Conservation (phyloP, 1,140 invertebrate species). For the Euura lappo region DNA sequence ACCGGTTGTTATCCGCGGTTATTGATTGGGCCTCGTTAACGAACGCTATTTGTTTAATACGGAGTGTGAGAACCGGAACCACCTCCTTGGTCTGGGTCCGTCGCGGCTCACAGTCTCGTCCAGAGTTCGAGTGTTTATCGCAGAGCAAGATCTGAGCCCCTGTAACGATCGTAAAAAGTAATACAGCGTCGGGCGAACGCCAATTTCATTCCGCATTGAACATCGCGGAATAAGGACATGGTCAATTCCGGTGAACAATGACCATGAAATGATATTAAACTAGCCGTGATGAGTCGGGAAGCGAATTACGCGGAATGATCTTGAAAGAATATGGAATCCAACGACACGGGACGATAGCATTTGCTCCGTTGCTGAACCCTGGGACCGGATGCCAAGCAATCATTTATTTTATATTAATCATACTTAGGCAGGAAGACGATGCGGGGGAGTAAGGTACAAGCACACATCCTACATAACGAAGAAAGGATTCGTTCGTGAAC, state of each 20-base stretch:
- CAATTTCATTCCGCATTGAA: slow-evolving; percentile 5
- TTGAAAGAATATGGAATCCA: slow-evolving; percentile 45
- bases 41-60: slow-evolving; percentile 37
- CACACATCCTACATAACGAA: slow-evolving; percentile 23
- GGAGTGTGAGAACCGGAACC: slow-evolving; percentile 44
- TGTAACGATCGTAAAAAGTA: background rate
- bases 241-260: slow-evolving; percentile 53
- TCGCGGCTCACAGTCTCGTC: background rate
- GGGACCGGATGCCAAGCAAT: slow-evolving; percentile 58
- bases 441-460: slow-evolving; percentile 34
- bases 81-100: background rate
- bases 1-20: slow-evolving; percentile 48
- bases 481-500: slow-evolving; percentile 14
- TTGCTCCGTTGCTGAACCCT: slow-evolving; percentile 34
- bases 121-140: background rate
- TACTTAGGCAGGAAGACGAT: slow-evolving; percentile 42
- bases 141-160: background rate
- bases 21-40: slow-evolving; percentile 51
- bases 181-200: background rate
- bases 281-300: slow-evolving; percentile 56
- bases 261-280: slow-evolving; percentile 60
- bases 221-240: background rate
- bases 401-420: slow-evolving; percentile 62
- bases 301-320: slow-evolving; percentile 60
- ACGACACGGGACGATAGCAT: slow-evolving; percentile 27